phyloP scores from a whole-genome alignment of 2,888 invertebrate genomes.

The Cantharis lateralis region DNA sequence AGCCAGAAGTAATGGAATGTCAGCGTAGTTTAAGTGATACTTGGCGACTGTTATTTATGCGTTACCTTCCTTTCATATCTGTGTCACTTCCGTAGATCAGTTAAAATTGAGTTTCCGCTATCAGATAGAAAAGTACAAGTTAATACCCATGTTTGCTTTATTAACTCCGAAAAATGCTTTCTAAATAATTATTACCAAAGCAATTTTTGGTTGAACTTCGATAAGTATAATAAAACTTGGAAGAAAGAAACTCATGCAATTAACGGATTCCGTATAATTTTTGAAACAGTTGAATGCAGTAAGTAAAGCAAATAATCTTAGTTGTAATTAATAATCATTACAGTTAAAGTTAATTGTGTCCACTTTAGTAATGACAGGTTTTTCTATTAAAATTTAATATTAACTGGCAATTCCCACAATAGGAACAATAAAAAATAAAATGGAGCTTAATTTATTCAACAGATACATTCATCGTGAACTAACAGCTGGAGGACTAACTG shows the following conservation, averaged over 20 bases:
- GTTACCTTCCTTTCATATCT: constrained; percentile 34
- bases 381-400: not conserved
- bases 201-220: not conserved
- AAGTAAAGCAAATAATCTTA: not conserved
- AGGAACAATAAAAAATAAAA: not conserved
- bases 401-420: not conserved
- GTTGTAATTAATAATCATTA: not conserved
- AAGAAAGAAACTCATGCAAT: not conserved
- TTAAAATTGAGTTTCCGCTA: constrained; percentile 32
- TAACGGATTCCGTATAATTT: not conserved
- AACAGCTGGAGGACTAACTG: not conserved
- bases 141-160: not conserved
- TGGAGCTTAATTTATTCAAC: not conserved
- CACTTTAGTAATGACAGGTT: not conserved
- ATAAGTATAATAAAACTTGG: not conserved
- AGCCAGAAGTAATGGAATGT: constrained; percentile 28
- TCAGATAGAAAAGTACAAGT: constrained; percentile 13
- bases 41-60: constrained; percentile 33
- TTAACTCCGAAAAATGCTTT: not conserved
- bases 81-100: constrained; percentile 32
- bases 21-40: constrained; percentile 29
- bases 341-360: not conserved
- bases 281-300: not conserved
- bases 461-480: not conserved
- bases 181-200: not conserved